Evolutionary conservation across 2,888 invertebrate genomes (phyloP), one percentile per base, ranked within the genome.

Genomic region (Cephus rjabovi): DNA sequence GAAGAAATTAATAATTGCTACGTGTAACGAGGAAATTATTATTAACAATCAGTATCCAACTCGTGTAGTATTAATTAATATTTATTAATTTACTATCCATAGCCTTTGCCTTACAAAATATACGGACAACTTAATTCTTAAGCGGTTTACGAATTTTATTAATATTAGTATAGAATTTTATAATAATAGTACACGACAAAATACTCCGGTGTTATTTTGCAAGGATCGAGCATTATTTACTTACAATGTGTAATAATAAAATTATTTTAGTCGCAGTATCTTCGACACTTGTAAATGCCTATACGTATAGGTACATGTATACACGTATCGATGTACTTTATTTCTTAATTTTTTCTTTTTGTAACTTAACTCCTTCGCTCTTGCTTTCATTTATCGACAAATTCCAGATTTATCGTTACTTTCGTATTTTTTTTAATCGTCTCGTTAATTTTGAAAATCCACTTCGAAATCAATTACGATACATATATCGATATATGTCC

Each of bases 71-170:
- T 30, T 33, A 23, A 30, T 34, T 85, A 84, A 87, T 84, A 79
- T 89, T 88, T 89, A 89, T 89, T 89, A 33, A 86, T 83, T 86
- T 82, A 80, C 85, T 86, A 87, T 87, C 81, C 81, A 86, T 86
- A 85, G 86, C 86, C 56, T 83, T 85, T 86, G 85, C 84, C 86
- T 88, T 89, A 89, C 86, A 90, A 90, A 90, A 90, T 89, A 89
- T 89, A 89, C 87, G 85, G 87, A 84, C 86, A 89, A 88, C 86
- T 84, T 81, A 89, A 87, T 82, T 84, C 85, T 87, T 84, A 89
- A 89, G 86, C 87, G 83, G 84, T 84, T 84, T 84, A 86, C 81
- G 78, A 56, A 56, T 23, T 56, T 56, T 9, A 56, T 56, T 56
- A 56, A 56, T 23, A 56, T 56, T 23, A 56, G 9, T 23, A 33